These are phyloP conservation scores for Progne subis DNA, from an alignment of 2,113 vertebrate species.

Conservation along the genomic window DNA sequence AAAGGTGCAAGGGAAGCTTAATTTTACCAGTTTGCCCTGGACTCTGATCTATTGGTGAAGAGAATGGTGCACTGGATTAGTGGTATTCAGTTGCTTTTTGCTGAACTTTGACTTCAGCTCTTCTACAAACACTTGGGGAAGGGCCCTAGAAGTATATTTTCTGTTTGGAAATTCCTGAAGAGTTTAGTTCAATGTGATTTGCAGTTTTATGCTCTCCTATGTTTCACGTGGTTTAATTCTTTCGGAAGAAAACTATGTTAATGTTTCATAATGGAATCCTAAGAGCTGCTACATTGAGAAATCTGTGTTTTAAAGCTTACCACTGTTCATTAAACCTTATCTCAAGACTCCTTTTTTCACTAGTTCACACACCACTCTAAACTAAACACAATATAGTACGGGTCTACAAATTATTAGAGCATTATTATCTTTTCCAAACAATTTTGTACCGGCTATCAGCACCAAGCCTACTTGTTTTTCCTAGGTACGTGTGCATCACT, in stretches of 20 bases:
- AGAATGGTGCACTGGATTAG: background rate
- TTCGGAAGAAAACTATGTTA: background rate
- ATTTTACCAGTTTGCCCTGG: background rate
- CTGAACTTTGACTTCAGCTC: background rate
- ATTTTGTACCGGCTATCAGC: background rate
- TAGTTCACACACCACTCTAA: background rate
- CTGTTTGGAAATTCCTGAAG: background rate
- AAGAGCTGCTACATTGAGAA: background rate
- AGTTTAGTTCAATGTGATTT: background rate
- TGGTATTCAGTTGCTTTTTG: background rate
- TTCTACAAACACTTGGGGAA: background rate
- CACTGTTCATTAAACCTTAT: background rate
- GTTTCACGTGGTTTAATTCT: background rate
- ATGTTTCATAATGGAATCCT: background rate
- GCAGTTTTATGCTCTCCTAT: background rate
- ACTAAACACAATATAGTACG: background rate
- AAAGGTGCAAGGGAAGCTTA: background rate
- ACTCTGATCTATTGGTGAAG: background rate
- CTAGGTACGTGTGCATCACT: accelerated
- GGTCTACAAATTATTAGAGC: background rate
- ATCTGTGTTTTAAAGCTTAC: background rate
- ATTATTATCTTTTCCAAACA: background rate
- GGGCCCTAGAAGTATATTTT: background rate
- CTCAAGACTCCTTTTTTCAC: background rate
- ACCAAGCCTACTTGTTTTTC: background rate